These are phyloP conservation scores for Bursaphelenchus mucronatus DNA, from an alignment of 1,140 invertebrate species.

Conservation along the genomic window DNA sequence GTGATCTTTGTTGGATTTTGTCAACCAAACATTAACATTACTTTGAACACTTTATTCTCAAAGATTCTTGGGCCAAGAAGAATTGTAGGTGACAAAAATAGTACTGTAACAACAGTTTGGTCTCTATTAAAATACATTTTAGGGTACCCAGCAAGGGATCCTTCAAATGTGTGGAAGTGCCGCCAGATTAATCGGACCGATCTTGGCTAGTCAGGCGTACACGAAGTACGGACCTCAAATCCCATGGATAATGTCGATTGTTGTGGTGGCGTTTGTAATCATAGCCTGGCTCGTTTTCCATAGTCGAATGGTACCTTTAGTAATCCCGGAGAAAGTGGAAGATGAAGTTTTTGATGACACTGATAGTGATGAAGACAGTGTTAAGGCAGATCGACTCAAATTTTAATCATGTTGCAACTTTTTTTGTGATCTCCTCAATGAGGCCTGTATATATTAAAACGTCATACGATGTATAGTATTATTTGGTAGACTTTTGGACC, in stretches of 20 bases:
- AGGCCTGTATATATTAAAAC: too few relatives aligned
- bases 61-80: slow-evolving; percentile 35
- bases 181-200: slow-evolving; percentile 35
- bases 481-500: too few relatives aligned
- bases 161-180: slow-evolving; percentile 41
- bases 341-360: too few relatives aligned
- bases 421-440: too few relatives aligned
- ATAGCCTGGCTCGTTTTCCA: slow-evolving; percentile 12
- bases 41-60: slow-evolving; percentile 30
- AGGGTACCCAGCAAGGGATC: slow-evolving; percentile 49
- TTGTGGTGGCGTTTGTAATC: slow-evolving; percentile 13
- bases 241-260: slow-evolving; percentile 4
- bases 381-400: too few relatives aligned
- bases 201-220: slow-evolving; percentile 17
- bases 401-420: too few relatives aligned
- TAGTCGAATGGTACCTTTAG: slow-evolving; percentile 19
- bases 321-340: slow-evolving; percentile 7
- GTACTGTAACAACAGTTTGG: too few relatives aligned
- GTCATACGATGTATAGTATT: too few relatives aligned
- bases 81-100: not conserved
- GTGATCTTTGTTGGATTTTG: slow-evolving; percentile 25
- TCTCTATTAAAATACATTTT: not conserved
- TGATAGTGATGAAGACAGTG: too few relatives aligned
- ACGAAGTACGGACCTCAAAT: slow-evolving; percentile 18
- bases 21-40: slow-evolving; percentile 28